A percentile compares a stretch with the other conserved stretches of the same genome.
Conservation (phyloP, 2,797 vertebrate species). For the Tamandua tetradactyla region DNA sequence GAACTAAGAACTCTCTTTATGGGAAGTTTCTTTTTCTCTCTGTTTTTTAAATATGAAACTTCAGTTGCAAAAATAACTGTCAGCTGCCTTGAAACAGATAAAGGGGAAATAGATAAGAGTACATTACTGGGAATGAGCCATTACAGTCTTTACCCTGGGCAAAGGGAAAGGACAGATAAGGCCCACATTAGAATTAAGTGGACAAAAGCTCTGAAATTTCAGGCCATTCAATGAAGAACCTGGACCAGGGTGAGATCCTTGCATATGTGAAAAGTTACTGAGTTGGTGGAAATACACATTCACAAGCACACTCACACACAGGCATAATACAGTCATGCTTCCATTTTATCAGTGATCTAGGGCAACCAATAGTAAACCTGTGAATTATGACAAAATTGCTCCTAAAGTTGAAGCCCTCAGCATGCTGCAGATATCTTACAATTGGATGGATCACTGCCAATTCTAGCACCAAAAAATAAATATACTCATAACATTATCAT, state of each 20-base stretch:
- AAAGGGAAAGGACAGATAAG: constrained; percentile 31
- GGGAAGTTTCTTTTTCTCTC: neutral
- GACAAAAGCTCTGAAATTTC: neutral
- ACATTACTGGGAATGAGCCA: neutral
- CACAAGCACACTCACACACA: neutral
- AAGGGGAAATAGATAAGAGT: constrained; percentile 8
- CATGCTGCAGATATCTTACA: neutral
- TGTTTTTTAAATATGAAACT: neutral
- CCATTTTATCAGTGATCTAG: neutral
- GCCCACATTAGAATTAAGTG: neutral
- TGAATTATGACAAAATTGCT: neutral
- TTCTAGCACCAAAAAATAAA: neutral
- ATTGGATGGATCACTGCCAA: neutral
- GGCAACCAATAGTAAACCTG: neutral
- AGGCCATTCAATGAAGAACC: neutral
- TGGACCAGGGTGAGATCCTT: neutral
- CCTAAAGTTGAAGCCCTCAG: neutral
- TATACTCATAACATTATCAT: neutral
- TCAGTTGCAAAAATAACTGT: neutral
- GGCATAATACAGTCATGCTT: neutral
- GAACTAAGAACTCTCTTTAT: neutral
- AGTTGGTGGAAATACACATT: neutral
- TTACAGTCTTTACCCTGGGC: constrained; percentile 4
- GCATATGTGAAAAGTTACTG: neutral
- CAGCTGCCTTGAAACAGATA: constrained; percentile 44